Percentiles rank a stretch among this genome's conserved stretches.
These are phyloP conservation scores for Drosophila neutralis DNA, from an alignment of 2,888 invertebrate genomes.

Conservation along the genomic window DNA sequence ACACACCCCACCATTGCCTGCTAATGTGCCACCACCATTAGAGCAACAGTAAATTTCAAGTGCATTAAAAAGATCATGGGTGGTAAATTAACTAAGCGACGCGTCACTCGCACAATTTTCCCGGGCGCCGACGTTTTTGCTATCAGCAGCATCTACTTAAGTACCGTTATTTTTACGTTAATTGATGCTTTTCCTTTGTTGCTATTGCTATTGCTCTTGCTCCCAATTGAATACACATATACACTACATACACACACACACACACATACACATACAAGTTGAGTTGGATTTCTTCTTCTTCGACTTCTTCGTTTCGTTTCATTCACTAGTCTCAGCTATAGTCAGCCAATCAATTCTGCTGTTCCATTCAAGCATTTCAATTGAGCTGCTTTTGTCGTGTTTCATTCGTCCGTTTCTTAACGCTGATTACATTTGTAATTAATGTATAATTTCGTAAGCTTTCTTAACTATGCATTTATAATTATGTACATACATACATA, in stretches of 20 bases:
- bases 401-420: slow-evolving; percentile 44
- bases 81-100: slow-evolving; percentile 78
- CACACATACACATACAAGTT: slow-evolving; percentile 3
- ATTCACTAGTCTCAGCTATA: slow-evolving; percentile 2
- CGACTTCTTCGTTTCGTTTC: not conserved
- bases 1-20: not conserved
- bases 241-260: not conserved
- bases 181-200: slow-evolving; percentile 67
- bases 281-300: slow-evolving; percentile 11
- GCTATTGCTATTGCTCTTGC: slow-evolving; percentile 29
- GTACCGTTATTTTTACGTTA: slow-evolving; percentile 62
- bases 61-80: slow-evolving; percentile 81
- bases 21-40: slow-evolving; percentile 37
- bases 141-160: slow-evolving; percentile 30
- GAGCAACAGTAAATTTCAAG: slow-evolving; percentile 71
- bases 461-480: slow-evolving; percentile 20
- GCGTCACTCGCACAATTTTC: slow-evolving; percentile 41
- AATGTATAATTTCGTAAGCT: slow-evolving; percentile 13
- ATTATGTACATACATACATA: slow-evolving; percentile 24
- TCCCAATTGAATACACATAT: slow-evolving; percentile 52
- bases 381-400: slow-evolving; percentile 35
- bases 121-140: slow-evolving; percentile 34
- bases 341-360: not conserved
- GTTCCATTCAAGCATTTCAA: slow-evolving; percentile 23
- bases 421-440: slow-evolving; percentile 20